Base-by-base conservation (phyloP, 2,113 vertebrate genomes). In the Myanophis thanlyinensis region DNA sequence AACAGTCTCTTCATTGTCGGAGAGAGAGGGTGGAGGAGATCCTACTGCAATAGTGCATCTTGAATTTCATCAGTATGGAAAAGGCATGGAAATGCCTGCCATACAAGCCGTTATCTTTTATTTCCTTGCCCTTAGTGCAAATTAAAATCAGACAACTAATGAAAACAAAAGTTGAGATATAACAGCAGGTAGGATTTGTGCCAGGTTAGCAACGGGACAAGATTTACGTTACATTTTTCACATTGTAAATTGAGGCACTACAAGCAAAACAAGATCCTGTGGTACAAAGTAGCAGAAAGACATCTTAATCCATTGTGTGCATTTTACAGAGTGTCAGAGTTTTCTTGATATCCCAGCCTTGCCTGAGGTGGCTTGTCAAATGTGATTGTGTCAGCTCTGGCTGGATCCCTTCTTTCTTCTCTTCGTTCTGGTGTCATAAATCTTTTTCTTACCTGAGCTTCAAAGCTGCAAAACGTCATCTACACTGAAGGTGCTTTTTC, bases 81-180 rank as follows among this genome's bases (percentile, higher is more conserved):
- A 4, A 40, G 53, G 10, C 35, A 30, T 1, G 88, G 52, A 46
- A 15, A 13, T 12, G 6, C 4, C 35, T 80, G 23, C 40, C 35
- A n/a, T 25, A n/a, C 49, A 86, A 51, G 12, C 56, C 51, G 49
- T 35, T 4, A 35, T 30, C 15, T 67, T 49, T 48, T 86, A 86
- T 86, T 67, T 62, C 86, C 88, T 49, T 44, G 25, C 13, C 48
- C 5, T 85, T 30, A 44, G 10, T 85, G 88, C 90, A 85, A 52
- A 89, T 89, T 59, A 93, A 93, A 93, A 91, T n/a, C 52, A 86
- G 7, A 89, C 54, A 54, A 67, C 25, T 3, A 47, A 15, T 23
- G 30, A 23, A 44, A 80, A 80, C 18, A 44, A 80, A 80, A 80
- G 13, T 44, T 23, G 46, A 30, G 25, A 1, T 3, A 18, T 40